Base-by-base conservation (phyloP, 2,888 invertebrate genomes). In the Phalera bucephala region DNA sequence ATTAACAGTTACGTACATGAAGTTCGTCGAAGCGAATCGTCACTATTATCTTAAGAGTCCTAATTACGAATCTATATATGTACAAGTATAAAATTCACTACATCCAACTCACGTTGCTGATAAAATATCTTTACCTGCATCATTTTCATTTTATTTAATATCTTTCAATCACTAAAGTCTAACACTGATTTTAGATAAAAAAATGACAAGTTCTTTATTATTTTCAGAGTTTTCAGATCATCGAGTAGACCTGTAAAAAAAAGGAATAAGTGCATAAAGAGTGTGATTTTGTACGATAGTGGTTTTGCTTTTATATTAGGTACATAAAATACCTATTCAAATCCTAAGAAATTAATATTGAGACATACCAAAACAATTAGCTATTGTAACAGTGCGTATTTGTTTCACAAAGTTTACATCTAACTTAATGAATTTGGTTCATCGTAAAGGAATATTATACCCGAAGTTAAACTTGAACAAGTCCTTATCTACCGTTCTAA, bases 31-130 rank as follows among this genome's bases (percentile, higher is more conserved):
- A 85, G 83, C 82, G 74, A 80, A 85, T 79, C 78, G 64, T 80
- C 72, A 78, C 86, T 86, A 82, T 78, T 65, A 63, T 69, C 71
- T 72, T 80, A 76, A 64, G 73, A 64, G 52, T 52, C 69, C 78
- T 79, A 77, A 47, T 64, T 75, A 74, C 73, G 71, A 70, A 67
- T 71, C 77, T 80, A 66, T 64, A 46, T 86, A 82, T 86, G 70
- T 87, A 88, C 87, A 87, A 73, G 84, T 88, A 86, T 78, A 87
- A 87, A 87, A 87, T 73, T 75, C 74, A 79, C 85, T 86, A 86
- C 83, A 8, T 48, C 45, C 40, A 66, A 75, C 63, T 68, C 74
- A 74, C 74, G 52, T 72, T 60, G 64, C 61, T 68, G 66, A 78
- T 72, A 75, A 76, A 72, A 74, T 72, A 64, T 51, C 52, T 65